phyloP scores from a whole-genome alignment of 2,888 invertebrate species.

The Caenorhabditis afra region DNA sequence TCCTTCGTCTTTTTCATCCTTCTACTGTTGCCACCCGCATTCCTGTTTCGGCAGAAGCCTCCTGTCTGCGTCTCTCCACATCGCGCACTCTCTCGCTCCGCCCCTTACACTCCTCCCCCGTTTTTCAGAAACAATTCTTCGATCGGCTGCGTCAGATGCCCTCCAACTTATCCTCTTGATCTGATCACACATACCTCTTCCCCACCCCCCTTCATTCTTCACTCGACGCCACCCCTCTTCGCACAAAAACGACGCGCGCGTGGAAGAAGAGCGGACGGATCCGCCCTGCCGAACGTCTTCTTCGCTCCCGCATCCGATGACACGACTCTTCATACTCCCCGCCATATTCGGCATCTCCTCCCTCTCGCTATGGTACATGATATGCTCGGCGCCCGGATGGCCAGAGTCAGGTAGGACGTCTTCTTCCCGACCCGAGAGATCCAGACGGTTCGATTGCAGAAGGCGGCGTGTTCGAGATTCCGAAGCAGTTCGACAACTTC shows the following conservation, averaged over 20 bases:
- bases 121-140: conserved; percentile 56
- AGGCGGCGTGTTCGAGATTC: conserved; percentile 74
- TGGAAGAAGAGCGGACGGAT: conserved; percentile 46
- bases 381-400: conserved; percentile 79
- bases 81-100: conserved; percentile 15
- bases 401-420: conserved; percentile 61
- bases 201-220: conserved; percentile 8
- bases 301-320: conserved; percentile 62
- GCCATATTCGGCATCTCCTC: conserved; percentile 77
- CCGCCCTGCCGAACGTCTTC: conserved; percentile 12
- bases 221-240: conserved; percentile 41
- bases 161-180: conserved; percentile 63
- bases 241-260: conserved; percentile 37
- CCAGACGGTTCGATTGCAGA: conserved; percentile 54
- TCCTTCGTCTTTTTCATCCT: conserved; percentile 13
- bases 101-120: conserved; percentile 34
- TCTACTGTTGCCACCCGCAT: conserved; percentile 49
- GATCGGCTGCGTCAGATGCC: conserved; percentile 60
- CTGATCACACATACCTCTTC: conserved; percentile 43
- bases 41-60: conserved; percentile 50
- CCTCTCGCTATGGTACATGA: conserved; percentile 77
- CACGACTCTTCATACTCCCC: conserved; percentile 78
- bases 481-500: conserved; percentile 80
- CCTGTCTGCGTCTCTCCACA: conserved; percentile 39
- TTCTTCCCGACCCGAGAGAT: not conserved